These are phyloP conservation scores for Drosophila setosimentum DNA, from an alignment of 2,888 invertebrate species.

Conservation along the genomic window DNA sequence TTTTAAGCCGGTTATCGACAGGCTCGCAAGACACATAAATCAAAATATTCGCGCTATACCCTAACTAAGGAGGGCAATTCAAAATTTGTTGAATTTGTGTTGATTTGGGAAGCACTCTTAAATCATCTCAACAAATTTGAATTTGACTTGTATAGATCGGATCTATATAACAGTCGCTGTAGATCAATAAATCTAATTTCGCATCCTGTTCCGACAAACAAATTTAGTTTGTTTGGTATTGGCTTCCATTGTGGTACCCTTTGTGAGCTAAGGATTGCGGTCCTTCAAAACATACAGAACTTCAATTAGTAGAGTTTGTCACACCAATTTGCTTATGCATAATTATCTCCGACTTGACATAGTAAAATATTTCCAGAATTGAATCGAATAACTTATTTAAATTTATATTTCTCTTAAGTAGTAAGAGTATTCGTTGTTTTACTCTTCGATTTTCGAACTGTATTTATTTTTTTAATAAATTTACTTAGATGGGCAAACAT, in stretches of 20 bases:
- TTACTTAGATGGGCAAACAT: conserved; percentile 67
- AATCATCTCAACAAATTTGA: background rate
- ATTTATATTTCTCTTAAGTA: background rate
- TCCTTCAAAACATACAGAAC: background rate
- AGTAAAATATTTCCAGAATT: background rate
- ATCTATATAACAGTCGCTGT: background rate
- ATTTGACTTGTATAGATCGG: too few relatives aligned
- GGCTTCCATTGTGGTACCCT: background rate
- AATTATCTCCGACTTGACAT: background rate
- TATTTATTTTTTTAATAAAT: conserved; percentile 66
- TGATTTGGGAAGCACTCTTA: background rate
- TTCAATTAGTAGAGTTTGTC: background rate
- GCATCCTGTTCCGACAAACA: background rate
- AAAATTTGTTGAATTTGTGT: background rate
- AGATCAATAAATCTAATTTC: too few relatives aligned
- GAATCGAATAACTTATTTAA: background rate
- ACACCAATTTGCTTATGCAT: background rate
- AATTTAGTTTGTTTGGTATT: too few relatives aligned
- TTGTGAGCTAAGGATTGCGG: background rate
- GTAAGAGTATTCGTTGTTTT: conserved; percentile 16
- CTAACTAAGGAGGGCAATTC: background rate
- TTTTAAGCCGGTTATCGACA: conserved; percentile 71
- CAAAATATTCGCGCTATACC: conserved; percentile 44
- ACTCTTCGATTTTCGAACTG: background rate
- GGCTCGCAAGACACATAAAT: conserved; percentile 66